A percentile compares a stretch with the other conserved stretches of the same genome.
These are phyloP conservation scores for Corythaixoides concolor DNA, from an alignment of 2,113 vertebrate species.

Conservation along the genomic window DNA sequence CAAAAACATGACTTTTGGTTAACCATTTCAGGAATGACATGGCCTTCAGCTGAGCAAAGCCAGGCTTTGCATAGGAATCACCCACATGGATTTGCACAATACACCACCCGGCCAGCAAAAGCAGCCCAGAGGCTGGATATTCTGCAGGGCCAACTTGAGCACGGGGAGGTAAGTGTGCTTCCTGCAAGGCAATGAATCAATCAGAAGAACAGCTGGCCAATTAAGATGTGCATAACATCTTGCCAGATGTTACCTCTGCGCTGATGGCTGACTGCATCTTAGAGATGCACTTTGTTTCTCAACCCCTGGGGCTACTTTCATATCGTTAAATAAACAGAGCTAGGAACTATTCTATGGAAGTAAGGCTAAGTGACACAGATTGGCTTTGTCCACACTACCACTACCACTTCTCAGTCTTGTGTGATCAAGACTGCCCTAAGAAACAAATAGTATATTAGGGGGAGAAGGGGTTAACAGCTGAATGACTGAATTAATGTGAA, in stretches of 20 bases:
- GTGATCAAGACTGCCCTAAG: neutral
- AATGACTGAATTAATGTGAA: neutral
- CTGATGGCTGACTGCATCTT: slow-evolving; percentile 62
- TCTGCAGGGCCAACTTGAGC: neutral
- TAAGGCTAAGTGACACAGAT: neutral
- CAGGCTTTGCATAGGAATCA: neutral
- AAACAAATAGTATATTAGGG: neutral
- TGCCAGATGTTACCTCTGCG: slow-evolving; percentile 62
- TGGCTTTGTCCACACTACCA: neutral
- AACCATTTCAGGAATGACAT: neutral
- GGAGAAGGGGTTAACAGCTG: neutral
- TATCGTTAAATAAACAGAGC: slow-evolving; percentile 10
- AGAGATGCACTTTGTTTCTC: slow-evolving; percentile 55
- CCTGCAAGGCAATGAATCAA: slow-evolving; percentile 58
- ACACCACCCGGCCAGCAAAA: neutral
- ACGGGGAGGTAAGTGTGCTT: neutral
- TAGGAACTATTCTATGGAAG: neutral
- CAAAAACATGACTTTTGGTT: neutral
- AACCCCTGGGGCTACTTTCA: slow-evolving; percentile 17
- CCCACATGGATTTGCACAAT: accelerated
- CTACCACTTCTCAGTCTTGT: neutral
- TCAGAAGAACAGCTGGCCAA: slow-evolving; percentile 58
- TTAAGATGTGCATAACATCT: slow-evolving; percentile 47
- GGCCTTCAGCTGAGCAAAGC: neutral
- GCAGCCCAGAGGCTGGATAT: neutral